Evolutionary conservation across 2,797 vertebrate species (phyloP).

Genomic region (Salmo trutta): DNA sequence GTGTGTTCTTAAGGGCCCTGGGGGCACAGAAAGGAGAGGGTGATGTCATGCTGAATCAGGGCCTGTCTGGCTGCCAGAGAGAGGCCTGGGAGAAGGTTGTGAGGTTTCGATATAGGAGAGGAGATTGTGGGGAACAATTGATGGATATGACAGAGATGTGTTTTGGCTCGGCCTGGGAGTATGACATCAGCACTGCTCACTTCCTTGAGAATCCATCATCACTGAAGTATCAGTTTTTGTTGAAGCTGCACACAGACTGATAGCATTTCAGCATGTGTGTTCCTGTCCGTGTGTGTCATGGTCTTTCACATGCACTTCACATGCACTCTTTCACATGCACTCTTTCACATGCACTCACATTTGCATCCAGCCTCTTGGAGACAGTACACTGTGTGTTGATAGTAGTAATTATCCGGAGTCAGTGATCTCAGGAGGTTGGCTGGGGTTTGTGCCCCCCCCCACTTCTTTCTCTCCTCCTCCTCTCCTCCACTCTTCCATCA

Average conservation of each 20-base stretch:
- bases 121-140: slow-evolving; percentile 64
- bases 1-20: not conserved
- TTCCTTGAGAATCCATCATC: slow-evolving; percentile 51
- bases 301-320: not conserved
- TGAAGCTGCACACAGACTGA: slow-evolving; percentile 36
- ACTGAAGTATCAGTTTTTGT: slow-evolving; percentile 43
- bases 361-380: slow-evolving; percentile 19
- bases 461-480: too few relatives aligned
- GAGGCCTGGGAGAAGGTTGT: slow-evolving; percentile 11
- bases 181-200: slow-evolving; percentile 63
- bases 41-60: slow-evolving; percentile 71
- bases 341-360: not conserved
- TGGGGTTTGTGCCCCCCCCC: slow-evolving; percentile 20
- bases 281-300: slow-evolving; percentile 21
- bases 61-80: slow-evolving; percentile 31
- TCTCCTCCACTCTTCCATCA: too few relatives aligned
- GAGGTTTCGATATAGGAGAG: slow-evolving; percentile 36
- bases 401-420: slow-evolving; percentile 55
- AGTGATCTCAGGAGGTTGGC: slow-evolving; percentile 49
- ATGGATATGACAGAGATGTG: slow-evolving; percentile 70
- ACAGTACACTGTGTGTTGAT: slow-evolving; percentile 48
- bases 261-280: slow-evolving; percentile 4
- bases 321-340: not conserved
- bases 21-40: not conserved
- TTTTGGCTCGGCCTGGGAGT: slow-evolving; percentile 61